A percentile compares a stretch with the other conserved stretches of the same genome.
Conservation (phyloP, 2,888 invertebrate genomes). For the Chymomyza amoena region DNA sequence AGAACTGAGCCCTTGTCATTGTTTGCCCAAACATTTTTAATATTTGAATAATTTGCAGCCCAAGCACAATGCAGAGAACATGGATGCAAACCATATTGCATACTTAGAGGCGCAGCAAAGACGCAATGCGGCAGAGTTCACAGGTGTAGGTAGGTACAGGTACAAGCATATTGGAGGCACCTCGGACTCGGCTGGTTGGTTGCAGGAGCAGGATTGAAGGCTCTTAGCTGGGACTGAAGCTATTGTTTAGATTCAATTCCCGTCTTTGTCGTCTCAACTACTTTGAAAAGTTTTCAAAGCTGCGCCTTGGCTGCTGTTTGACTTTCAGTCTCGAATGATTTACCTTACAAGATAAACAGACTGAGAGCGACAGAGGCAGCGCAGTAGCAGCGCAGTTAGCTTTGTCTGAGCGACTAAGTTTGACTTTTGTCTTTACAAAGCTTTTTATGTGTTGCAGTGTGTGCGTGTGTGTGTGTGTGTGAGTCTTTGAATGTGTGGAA, state of each 20-base stretch:
- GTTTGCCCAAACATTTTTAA: slow-evolving; percentile 71
- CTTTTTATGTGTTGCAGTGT: slow-evolving; percentile 12
- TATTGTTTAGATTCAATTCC: slow-evolving; percentile 71
- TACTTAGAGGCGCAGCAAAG: slow-evolving; percentile 22
- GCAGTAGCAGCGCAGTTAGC: slow-evolving; percentile 16
- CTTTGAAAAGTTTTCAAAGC: slow-evolving; percentile 59
- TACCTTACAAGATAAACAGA: slow-evolving; percentile 71
- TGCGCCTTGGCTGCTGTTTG: slow-evolving; percentile 54
- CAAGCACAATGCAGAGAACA: background rate
- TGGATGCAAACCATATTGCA: slow-evolving; percentile 21
- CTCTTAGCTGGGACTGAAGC: slow-evolving; percentile 45
- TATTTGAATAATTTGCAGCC: slow-evolving; percentile 66
- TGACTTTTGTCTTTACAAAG: slow-evolving; percentile 64
- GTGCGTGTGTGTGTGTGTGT: slow-evolving; percentile 13
- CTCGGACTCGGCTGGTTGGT: background rate
- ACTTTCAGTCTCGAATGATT: slow-evolving; percentile 73
- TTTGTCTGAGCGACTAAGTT: slow-evolving; percentile 65
- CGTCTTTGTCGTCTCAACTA: slow-evolving; percentile 68
- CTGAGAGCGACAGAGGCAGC: slow-evolving; percentile 4
- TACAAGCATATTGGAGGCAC: background rate
- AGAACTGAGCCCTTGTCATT: slow-evolving; percentile 42
- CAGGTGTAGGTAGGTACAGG: too few species aligned
- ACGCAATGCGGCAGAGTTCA: slow-evolving; percentile 59
- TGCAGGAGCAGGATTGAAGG: background rate
- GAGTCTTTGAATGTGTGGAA: slow-evolving; percentile 3